These are phyloP conservation scores for Acridotheres tristis DNA, from an alignment of 2,797 vertebrate species.

Conservation along the genomic window DNA sequence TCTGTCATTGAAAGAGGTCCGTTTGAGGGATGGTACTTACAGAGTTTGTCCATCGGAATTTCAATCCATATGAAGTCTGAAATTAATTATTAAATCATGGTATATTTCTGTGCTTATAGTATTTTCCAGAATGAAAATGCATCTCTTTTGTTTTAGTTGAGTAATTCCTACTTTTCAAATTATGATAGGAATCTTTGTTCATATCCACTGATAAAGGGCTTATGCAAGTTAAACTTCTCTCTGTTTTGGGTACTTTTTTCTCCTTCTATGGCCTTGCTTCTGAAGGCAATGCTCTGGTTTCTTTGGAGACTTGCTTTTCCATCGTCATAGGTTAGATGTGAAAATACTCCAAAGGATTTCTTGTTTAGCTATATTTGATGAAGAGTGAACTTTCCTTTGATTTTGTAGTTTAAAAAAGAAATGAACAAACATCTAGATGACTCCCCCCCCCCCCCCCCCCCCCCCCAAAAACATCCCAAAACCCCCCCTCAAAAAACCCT, in stretches of 20 bases:
- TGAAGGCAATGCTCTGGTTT: neutral
- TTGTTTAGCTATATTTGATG: neutral
- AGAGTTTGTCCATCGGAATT: neutral
- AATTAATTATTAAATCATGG: neutral
- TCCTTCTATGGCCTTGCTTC: neutral
- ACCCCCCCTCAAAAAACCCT: no score
- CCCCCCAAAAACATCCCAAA: no score
- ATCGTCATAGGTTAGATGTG: neutral
- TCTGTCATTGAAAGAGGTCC: neutral
- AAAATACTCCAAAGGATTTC: neutral
- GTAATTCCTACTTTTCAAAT: neutral
- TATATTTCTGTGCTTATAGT: neutral
- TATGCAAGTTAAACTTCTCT: neutral
- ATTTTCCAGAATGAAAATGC: neutral
- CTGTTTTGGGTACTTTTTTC: neutral
- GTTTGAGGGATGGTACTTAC: neutral
- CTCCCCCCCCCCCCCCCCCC: no score
- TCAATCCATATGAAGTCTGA: neutral
- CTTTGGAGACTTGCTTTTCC: neutral
- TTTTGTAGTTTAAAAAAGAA: neutral
- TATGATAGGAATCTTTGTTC: neutral
- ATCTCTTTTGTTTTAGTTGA: neutral
- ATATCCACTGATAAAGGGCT: neutral
- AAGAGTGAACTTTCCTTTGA: neutral
- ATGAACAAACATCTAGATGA: neutral